phyloP scores from a whole-genome alignment of 2,113 vertebrate species.

The Nesospiza acunhae region DNA sequence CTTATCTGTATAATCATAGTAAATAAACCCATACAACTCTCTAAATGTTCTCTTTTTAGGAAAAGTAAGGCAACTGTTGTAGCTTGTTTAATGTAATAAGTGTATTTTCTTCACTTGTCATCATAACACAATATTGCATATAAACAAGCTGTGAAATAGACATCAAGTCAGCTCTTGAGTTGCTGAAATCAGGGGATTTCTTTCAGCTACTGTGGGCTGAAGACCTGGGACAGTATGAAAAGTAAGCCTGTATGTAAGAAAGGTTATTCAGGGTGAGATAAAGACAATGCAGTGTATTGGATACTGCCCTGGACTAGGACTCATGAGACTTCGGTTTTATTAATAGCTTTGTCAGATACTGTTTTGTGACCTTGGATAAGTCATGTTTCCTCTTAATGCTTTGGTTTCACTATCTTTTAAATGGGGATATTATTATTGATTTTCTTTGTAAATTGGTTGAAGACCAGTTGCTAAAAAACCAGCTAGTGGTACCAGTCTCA shows the following conservation, averaged over 20 bases:
- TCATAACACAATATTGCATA: constrained; percentile 7
- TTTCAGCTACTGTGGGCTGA: neutral
- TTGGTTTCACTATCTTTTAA: constrained; percentile 18
- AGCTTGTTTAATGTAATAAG: neutral
- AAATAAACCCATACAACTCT: constrained; percentile 71
- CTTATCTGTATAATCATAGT: constrained; percentile 72
- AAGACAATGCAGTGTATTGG: constrained; percentile 45
- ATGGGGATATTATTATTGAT: constrained; percentile 14
- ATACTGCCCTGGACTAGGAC: constrained; percentile 25
- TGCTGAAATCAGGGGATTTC: constrained; percentile 11
- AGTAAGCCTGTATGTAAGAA: constrained; percentile 31
- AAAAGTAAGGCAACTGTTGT: constrained; percentile 41
- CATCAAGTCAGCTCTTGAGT: neutral
- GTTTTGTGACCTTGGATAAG: constrained; percentile 54
- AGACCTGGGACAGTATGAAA: constrained; percentile 49
- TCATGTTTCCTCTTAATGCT: constrained; percentile 17
- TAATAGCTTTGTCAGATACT: constrained; percentile 53
- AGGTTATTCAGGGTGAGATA: constrained; percentile 56
- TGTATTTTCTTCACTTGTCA: constrained; percentile 11
- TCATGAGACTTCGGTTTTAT: constrained; percentile 48
- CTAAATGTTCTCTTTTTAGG: constrained; percentile 48
- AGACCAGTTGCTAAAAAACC: neutral
- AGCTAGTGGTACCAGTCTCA: neutral
- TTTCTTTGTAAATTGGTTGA: constrained; percentile 26
- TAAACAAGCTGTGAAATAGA: neutral